These are phyloP conservation scores for Melanostigma gelatinosum DNA, from an alignment of 2,113 vertebrate genomes.

Conservation along the genomic window DNA sequence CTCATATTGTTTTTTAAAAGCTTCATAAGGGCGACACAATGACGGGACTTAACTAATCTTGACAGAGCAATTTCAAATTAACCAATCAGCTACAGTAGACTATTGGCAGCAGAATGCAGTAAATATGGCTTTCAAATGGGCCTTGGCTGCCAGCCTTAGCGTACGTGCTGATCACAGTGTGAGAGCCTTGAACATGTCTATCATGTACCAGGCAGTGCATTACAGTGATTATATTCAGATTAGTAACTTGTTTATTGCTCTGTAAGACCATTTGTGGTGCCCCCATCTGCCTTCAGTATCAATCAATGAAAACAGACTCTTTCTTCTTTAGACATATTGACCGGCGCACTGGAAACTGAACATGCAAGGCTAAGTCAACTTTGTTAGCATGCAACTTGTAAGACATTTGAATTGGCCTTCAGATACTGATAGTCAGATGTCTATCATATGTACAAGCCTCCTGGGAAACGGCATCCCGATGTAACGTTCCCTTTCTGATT, in stretches of 20 bases:
- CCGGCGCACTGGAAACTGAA: background rate
- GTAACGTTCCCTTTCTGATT: conserved; percentile 16
- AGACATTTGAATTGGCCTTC: background rate
- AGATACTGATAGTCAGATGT: background rate
- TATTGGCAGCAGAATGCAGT: conserved; percentile 36
- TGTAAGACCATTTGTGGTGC: conserved; percentile 8
- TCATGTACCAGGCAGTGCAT: conserved; percentile 38
- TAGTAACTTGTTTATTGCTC: conserved; percentile 50
- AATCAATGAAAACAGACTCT: background rate
- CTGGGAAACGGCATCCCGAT: conserved; percentile 16
- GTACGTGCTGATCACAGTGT: conserved; percentile 24
- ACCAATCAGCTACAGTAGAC: conserved; percentile 23
- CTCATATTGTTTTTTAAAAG: conserved; percentile 34
- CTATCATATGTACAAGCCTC: background rate
- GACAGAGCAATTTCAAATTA: conserved; percentile 36
- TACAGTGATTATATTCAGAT: conserved; percentile 52
- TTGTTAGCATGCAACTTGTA: background rate
- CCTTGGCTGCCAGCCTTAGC: conserved; percentile 46
- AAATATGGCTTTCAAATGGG: conserved; percentile 55
- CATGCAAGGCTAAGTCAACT: background rate
- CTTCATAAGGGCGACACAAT: conserved; percentile 4
- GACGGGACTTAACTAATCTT: conserved; percentile 47
- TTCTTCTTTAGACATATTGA: conserved; percentile 4
- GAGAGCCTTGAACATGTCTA: conserved; percentile 41
- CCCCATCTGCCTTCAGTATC: background rate